phyloP scores from a whole-genome alignment of 1,140 invertebrate genomes.

The Papilio polyxenes region DNA sequence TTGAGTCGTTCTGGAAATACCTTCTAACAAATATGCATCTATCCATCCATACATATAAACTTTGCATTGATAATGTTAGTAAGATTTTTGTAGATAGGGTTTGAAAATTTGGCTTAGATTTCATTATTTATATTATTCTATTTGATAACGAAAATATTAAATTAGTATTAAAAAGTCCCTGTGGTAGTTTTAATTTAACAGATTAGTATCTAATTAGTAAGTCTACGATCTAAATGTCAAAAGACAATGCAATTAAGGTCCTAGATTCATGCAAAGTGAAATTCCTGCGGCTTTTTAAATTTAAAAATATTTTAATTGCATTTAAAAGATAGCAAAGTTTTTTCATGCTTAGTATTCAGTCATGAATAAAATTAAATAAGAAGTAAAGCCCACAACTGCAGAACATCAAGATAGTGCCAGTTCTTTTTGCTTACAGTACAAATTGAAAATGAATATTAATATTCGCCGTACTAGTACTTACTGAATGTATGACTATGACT shows the following conservation, averaged over 20 bases:
- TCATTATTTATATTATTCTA: no score
- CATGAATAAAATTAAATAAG: slow-evolving; percentile 6
- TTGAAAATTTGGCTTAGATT: no score
- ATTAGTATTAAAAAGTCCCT: no score
- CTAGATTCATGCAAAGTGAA: neutral
- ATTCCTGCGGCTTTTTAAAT: neutral
- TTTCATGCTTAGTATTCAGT: neutral
- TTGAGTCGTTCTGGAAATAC: no score
- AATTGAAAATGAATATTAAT: neutral
- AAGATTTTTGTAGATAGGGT: no score
- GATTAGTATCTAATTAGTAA: neutral
- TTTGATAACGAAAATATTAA: no score
- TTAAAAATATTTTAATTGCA: neutral
- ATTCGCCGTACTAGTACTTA: slow-evolving; percentile 3
- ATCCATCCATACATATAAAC: no score
- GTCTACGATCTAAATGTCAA: neutral
- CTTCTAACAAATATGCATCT: no score
- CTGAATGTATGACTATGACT: neutral
- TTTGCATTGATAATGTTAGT: no score
- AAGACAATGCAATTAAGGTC: neutral
- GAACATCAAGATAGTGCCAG: neutral
- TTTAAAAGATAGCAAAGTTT: neutral
- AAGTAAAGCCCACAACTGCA: neutral
- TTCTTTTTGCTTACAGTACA: neutral
- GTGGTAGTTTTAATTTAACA: no score